These are phyloP conservation scores for Simalia tracyae DNA, from an alignment of 2,797 vertebrate genomes.

Conservation along the genomic window DNA sequence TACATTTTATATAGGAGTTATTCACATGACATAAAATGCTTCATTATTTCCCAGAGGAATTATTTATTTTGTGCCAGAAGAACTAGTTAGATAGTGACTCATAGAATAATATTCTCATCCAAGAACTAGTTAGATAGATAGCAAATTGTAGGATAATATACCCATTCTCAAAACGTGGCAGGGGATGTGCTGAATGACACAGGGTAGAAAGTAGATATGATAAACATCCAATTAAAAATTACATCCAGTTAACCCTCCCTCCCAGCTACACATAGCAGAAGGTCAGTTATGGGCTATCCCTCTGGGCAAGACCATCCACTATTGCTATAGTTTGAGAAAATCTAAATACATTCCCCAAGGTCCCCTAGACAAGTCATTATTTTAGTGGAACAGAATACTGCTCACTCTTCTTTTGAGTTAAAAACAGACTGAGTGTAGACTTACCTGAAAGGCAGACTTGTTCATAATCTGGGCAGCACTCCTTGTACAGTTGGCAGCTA, in stretches of 20 bases:
- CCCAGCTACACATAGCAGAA: background rate
- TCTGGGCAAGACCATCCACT: background rate
- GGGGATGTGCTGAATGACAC: background rate
- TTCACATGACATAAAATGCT: background rate
- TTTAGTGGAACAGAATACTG: background rate
- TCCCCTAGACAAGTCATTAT: background rate
- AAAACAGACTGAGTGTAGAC: slow-evolving; percentile 47
- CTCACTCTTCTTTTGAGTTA: background rate
- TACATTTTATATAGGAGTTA: background rate
- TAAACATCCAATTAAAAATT: slow-evolving; percentile 1
- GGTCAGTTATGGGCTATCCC: background rate
- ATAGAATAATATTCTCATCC: slow-evolving; percentile 5
- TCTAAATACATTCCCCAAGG: background rate
- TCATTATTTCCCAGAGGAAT: background rate
- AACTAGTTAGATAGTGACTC: background rate
- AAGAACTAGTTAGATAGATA: background rate
- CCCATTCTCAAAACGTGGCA: background rate
- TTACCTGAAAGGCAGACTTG: slow-evolving; percentile 85
- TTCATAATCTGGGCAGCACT: slow-evolving; percentile 91
- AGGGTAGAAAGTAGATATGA: background rate
- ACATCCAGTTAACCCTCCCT: background rate
- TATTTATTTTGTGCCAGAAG: background rate
- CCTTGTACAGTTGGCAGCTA: slow-evolving; percentile 83
- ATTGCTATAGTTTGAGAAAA: background rate
- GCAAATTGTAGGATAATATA: background rate